These are phyloP conservation scores for Sphenopsis melanotis DNA, from an alignment of 2,797 vertebrate species.

Conservation along the genomic window DNA sequence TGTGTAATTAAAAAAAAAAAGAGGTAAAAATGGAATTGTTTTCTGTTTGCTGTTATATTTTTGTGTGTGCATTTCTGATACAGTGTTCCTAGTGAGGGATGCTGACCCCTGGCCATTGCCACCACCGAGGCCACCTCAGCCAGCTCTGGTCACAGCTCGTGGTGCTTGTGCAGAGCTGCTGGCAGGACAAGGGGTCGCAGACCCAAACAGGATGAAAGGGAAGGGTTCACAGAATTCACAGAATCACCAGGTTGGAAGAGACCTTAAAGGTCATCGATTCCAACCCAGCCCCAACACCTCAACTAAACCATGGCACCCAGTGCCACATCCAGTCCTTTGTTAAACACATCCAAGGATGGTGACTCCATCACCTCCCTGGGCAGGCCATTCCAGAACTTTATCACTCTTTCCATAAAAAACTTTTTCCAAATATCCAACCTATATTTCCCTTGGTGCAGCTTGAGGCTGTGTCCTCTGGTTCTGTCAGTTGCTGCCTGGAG, in stretches of 20 bases:
- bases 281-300: neutral
- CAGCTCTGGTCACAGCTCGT: rapidly evolving
- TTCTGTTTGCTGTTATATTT: neutral
- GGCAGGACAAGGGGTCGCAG: neutral
- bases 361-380: neutral
- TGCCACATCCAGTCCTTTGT: neutral
- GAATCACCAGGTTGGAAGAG: neutral
- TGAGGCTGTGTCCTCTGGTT: neutral
- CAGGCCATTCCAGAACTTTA: neutral
- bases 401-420: neutral
- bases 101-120: neutral
- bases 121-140: neutral
- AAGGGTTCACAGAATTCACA: neutral
- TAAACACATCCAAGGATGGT: neutral
- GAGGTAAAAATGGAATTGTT: neutral
- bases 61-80: neutral
- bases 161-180: neutral
- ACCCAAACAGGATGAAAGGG: neutral
- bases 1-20: neutral
- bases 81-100: neutral
- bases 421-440: neutral
- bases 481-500: neutral
- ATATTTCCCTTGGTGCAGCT: neutral
- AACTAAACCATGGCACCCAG: neutral
- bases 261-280: neutral